These are phyloP conservation scores for Apogon talboti DNA, from an alignment of 2,797 vertebrate genomes.

Conservation along the genomic window DNA sequence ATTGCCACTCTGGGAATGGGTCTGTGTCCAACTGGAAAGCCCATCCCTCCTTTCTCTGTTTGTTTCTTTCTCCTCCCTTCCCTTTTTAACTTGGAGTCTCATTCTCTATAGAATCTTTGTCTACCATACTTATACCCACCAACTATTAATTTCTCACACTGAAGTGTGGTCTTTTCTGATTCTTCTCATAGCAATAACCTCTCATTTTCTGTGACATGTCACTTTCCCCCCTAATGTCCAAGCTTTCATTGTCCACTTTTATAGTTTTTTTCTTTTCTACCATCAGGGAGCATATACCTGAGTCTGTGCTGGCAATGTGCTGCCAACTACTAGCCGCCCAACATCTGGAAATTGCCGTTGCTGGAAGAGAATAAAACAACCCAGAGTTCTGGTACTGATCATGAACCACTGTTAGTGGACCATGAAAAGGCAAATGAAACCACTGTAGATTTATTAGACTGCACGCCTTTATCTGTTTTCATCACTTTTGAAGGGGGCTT, in stretches of 20 bases:
- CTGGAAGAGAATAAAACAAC: conserved; percentile 71
- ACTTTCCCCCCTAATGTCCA: conserved; percentile 27
- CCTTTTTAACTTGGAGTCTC: conserved; percentile 41
- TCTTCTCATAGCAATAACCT: conserved; percentile 5
- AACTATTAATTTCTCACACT: conserved; percentile 55
- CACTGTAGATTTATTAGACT: conserved; percentile 62
- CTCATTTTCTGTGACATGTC: conserved; percentile 29
- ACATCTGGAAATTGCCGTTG: conserved; percentile 71
- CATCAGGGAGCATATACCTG: conserved; percentile 57
- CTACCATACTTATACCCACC: conserved; percentile 45
- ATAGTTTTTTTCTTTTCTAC: conserved; percentile 1
- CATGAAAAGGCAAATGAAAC: conserved; percentile 67
- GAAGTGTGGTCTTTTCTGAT: conserved; percentile 2
- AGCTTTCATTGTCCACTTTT: conserved; percentile 19
- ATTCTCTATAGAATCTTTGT: conserved; percentile 66
- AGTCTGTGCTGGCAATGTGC: conserved; percentile 44
- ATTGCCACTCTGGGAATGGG: conserved; percentile 65
- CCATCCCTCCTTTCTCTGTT: conserved; percentile 29
- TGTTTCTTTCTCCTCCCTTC: conserved; percentile 31
- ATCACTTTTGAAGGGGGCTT: conserved; percentile 59
- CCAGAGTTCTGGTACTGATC: conserved; percentile 60
- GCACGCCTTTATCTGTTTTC: conserved; percentile 73
- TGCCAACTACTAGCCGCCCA: conserved; percentile 59
- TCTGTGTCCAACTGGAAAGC: conserved; percentile 68
- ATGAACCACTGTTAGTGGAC: conserved; percentile 60